Conservation (phyloP, 2,888 invertebrate genomes). For the Acheta domesticus region DNA sequence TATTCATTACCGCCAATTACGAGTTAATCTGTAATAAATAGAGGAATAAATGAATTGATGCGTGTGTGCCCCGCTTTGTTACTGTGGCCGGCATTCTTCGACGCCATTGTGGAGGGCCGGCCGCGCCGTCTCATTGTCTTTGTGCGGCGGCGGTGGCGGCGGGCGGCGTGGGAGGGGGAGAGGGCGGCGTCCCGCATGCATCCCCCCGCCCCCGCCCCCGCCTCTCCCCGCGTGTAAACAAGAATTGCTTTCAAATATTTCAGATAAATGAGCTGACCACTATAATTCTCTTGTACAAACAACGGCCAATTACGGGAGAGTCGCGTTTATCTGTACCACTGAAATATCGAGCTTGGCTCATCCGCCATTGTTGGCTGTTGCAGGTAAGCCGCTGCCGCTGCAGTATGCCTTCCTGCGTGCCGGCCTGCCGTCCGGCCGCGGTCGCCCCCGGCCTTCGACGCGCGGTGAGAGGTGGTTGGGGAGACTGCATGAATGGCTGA, state of each 20-base stretch:
- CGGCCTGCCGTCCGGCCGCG: no score
- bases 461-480: no score
- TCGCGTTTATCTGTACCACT: constrained; percentile 10
- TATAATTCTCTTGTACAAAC: constrained; percentile 18
- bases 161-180: no score
- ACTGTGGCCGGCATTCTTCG: not conserved
- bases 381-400: not conserved
- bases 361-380: constrained; percentile 5
- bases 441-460: no score
- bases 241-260: constrained; percentile 9
- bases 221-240: not conserved
- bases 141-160: not conserved
- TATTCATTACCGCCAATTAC: not conserved
- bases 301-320: constrained; percentile 2
- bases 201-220: not conserved
- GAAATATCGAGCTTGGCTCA: constrained; percentile 9
- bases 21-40: constrained; percentile 18
- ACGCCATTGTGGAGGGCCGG: not conserved
- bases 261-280: constrained; percentile 18
- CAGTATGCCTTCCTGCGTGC: no score
- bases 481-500: no score
- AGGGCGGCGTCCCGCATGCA: not conserved
- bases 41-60: constrained; percentile 12
- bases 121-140: not conserved
- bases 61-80: not conserved